Conservation (phyloP, 1,140 invertebrate species). For the Acromyrmex echinatior region DNA sequence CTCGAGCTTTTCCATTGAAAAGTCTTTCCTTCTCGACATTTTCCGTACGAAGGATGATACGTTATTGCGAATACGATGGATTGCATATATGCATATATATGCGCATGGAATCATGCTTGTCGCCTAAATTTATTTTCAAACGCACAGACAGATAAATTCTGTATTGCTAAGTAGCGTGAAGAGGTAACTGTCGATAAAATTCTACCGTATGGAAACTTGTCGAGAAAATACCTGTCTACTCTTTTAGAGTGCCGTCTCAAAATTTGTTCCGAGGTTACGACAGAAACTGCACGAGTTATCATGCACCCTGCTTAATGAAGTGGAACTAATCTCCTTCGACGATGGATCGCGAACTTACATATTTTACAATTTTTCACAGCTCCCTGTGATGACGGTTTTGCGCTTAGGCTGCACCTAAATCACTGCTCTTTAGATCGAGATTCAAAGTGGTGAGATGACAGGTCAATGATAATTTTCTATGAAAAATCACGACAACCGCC, state of each 20-base stretch:
- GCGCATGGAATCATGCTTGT: background rate
- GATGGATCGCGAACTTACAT: constrained; percentile 52
- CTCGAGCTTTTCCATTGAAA: constrained; percentile 9
- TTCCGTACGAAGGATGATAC: constrained; percentile 37
- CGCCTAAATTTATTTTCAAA: constrained; percentile 32
- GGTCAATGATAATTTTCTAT: constrained; percentile 46
- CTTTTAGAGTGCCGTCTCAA: constrained; percentile 23
- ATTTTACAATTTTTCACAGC: constrained; percentile 46
- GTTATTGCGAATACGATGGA: constrained; percentile 52
- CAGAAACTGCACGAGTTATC: constrained; percentile 38
- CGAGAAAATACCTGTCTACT: background rate
- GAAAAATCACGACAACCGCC: constrained; percentile 50
- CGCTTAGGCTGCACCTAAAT: constrained; percentile 18
- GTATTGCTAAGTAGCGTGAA: background rate
- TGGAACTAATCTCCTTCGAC: constrained; percentile 58
- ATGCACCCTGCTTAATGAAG: constrained; percentile 56
- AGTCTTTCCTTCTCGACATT: constrained; percentile 27
- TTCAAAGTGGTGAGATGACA: background rate
- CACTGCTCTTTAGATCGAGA: constrained; percentile 22
- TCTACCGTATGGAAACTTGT: constrained; percentile 10
- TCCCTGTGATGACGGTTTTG: constrained; percentile 1
- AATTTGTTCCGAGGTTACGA: background rate
- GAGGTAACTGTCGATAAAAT: constrained; percentile 12
- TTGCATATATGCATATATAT: background rate
- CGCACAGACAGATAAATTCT: background rate